Evolutionary conservation across 2,888 invertebrate genomes (phyloP).

Genomic region (Caenorhabditis sp.): DNA sequence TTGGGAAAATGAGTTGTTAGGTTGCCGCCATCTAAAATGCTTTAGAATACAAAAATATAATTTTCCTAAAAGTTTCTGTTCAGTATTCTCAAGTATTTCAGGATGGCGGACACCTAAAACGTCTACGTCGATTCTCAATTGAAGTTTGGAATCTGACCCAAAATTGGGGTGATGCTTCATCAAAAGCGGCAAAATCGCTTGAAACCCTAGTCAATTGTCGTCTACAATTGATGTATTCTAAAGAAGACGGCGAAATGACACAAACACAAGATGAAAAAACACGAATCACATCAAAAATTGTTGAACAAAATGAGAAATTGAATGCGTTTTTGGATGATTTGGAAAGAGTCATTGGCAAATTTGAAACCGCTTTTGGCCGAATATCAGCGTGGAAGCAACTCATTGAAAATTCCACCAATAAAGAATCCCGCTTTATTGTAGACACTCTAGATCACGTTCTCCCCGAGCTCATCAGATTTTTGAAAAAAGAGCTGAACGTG

Average conservation of each 20-base stretch:
- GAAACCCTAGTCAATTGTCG: slow-evolving; percentile 41
- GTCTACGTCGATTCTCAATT: slow-evolving; percentile 48
- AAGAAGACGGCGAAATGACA: no score
- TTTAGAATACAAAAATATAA: no score
- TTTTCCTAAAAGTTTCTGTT: no score
- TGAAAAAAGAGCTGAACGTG: slow-evolving; percentile 28
- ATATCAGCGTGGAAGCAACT: slow-evolving; percentile 44
- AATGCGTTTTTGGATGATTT: slow-evolving; percentile 36
- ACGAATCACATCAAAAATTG: slow-evolving; percentile 23
- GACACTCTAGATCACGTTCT: slow-evolving; percentile 31
- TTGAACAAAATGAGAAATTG: slow-evolving; percentile 29
- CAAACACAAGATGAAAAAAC: slow-evolving; percentile 19
- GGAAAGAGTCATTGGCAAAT: slow-evolving; percentile 44
- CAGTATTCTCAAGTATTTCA: not conserved
- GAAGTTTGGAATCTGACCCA: slow-evolving; percentile 59
- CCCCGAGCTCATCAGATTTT: slow-evolving; percentile 43
- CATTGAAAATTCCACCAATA: slow-evolving; percentile 21
- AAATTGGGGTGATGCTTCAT: slow-evolving; percentile 47
- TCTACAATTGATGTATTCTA: slow-evolving; percentile 41
- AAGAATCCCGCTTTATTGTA: slow-evolving; percentile 31
- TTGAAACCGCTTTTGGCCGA: slow-evolving; percentile 37
- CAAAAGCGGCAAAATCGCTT: slow-evolving; percentile 20
- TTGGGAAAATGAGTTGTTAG: not conserved
- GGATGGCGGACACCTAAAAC: slow-evolving; percentile 44
- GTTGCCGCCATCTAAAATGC: not conserved